phyloP scores from a whole-genome alignment of 2,888 invertebrate genomes.

The Thymelicus acteon region DNA sequence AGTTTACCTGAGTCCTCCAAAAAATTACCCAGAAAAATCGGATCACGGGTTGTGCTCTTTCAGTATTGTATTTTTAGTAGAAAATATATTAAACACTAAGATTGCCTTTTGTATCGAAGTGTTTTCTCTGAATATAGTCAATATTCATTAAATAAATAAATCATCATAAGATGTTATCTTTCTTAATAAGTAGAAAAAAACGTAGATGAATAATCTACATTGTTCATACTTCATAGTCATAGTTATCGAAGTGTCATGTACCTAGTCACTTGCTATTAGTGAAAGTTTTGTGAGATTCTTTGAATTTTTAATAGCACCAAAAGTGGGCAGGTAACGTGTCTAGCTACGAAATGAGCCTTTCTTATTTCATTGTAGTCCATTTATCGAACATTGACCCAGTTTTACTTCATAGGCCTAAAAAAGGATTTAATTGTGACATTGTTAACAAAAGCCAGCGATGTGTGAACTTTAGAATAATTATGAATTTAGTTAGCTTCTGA shows the following conservation, averaged over 20 bases:
- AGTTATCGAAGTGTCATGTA: background rate
- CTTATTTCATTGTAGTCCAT: slow-evolving; percentile 75
- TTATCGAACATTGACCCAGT: slow-evolving; percentile 71
- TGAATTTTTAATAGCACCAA: slow-evolving; percentile 79
- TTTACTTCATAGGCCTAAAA: slow-evolving; percentile 45
- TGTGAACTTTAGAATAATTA: background rate
- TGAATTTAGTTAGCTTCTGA: background rate
- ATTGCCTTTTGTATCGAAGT: no score
- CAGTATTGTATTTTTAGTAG: no score
- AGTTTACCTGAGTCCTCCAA: no score
- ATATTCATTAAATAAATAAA: no score
- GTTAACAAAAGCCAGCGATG: background rate
- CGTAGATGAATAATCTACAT: no score
- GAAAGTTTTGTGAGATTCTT: slow-evolving; percentile 81
- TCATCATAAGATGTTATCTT: no score
- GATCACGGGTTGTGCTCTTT: no score
- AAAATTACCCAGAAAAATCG: no score
- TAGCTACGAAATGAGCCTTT: slow-evolving; percentile 71
- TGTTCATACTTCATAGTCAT: background rate
- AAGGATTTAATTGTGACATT: background rate
- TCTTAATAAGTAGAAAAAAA: no score
- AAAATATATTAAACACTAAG: no score
- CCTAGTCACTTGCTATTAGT: slow-evolving; percentile 55
- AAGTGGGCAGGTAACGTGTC: slow-evolving; percentile 76
- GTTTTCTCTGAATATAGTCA: no score